Evolutionary conservation across 2,797 vertebrate genomes (phyloP).

Genomic region (Chloroceryle inda): DNA sequence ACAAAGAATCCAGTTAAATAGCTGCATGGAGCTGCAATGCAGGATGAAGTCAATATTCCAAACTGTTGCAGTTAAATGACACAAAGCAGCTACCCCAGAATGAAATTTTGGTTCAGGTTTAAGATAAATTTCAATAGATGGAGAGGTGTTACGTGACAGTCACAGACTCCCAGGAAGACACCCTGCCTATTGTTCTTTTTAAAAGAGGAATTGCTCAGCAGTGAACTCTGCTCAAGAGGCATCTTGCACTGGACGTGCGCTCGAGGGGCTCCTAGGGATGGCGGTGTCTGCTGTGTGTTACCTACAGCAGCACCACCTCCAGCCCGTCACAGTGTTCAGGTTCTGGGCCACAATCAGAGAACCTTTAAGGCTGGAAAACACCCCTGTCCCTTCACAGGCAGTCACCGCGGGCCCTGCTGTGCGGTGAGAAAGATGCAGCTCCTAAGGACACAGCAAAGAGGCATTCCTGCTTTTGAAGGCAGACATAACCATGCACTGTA

Average conservation of each 20-base stretch:
- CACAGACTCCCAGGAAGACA: not conserved
- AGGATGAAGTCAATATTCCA: not conserved
- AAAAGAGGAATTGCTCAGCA: not conserved
- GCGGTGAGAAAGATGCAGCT: not conserved
- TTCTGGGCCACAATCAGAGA: no score
- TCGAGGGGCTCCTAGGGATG: no score
- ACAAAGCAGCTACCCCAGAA: not conserved
- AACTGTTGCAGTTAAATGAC: not conserved
- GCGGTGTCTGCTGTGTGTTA: rapidly evolving
- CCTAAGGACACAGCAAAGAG: not conserved
- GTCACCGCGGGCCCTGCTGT: rapidly evolving
- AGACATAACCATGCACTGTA: rapidly evolving
- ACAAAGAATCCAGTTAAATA: rapidly evolving
- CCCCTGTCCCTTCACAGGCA: no score
- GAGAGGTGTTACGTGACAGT: not conserved
- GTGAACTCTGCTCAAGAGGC: not conserved
- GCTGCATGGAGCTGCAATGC: rapidly evolving
- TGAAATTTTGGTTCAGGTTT: rapidly evolving
- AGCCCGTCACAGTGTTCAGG: rapidly evolving
- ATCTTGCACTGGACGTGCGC: rapidly evolving
- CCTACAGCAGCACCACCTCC: rapidly evolving
- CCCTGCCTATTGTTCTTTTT: rapidly evolving
- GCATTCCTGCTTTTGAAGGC: rapidly evolving
- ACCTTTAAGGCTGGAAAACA: no score
- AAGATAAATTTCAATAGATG: not conserved